Evolutionary conservation across 2,888 invertebrate species (phyloP), one percentile per base, ranked within the genome.

Genomic region (Caenorhabditis becei): DNA sequence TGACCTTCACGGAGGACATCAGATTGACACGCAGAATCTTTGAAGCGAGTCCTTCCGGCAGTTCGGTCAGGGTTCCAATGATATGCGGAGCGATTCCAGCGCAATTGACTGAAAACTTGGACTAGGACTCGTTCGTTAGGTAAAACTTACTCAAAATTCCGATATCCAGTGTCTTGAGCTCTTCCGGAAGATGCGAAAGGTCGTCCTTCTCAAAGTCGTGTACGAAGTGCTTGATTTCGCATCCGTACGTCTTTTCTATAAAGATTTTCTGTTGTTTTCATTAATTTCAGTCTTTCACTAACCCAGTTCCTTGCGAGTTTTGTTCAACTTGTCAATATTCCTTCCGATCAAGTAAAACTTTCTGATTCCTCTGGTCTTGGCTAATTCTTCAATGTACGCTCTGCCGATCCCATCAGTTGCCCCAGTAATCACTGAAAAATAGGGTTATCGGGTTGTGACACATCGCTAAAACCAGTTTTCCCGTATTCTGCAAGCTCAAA

Each of bases 331-430:
- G 3, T 77, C 54, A 16, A 80, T 67, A 61, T 88, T 90, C 56
- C 90, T 61, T 16, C 88, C 90, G 51, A 90, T 86, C 54, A 90
- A 70, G 66, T 77, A 89, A 61, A 89, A 89, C 56, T 89, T 89
- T 53, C 83, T 75, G 41, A 90, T 71, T 4, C 90, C 90, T 56
- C 90, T 62, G 5, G 86, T 74, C 41, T 72, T 72, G n/a, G 88
- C 88, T 24, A 90, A 67, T 56, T 90, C 90, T 28, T 86, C 84
- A 18, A 88, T 80, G 66, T 90, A 90, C 7, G 90, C 90, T 28
- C 82, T 80, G n/a, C 90, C 90, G 49, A 91, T 90, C 14, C 90
- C 90, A 77, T 90, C 90, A 3, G 90, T 90, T 37, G 88, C 88
- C 35, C 90, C 90, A 1, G 90, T 90, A 8, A 89, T 84, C 26